These are phyloP conservation scores for Aspidoscelis tigris DNA, from an alignment of 2,113 vertebrate genomes.

Conservation along the genomic window DNA sequence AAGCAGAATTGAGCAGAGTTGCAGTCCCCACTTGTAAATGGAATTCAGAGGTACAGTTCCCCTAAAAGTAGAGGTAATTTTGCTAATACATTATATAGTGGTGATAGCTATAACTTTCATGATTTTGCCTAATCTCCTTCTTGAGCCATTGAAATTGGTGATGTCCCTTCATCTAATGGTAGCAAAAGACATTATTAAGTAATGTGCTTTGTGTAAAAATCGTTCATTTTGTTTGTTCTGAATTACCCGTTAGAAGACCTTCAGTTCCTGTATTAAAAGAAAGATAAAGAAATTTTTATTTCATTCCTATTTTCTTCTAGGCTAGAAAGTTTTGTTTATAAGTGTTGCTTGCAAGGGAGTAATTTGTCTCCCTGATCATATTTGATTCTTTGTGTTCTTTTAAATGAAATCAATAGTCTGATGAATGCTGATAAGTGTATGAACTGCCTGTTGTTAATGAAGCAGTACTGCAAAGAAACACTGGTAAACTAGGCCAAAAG, in stretches of 20 bases:
- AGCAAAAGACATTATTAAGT: too few species aligned
- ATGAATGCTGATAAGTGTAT: background rate
- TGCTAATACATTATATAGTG: background rate
- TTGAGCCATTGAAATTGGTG: background rate
- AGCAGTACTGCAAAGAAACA: background rate
- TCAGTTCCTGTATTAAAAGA: background rate
- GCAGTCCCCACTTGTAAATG: background rate
- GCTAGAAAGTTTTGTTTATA: background rate
- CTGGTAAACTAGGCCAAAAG: background rate
- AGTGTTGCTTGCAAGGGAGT: background rate
- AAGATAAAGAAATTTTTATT: background rate
- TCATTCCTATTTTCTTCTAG: background rate
- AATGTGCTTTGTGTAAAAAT: background rate
- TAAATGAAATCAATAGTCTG: background rate
- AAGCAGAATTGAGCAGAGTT: background rate
- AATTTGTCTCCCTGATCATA: background rate
- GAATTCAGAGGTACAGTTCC: background rate
- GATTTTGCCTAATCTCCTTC: background rate
- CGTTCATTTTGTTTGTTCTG: background rate
- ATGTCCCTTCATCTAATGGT: background rate
- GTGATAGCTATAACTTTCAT: background rate
- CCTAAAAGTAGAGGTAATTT: background rate
- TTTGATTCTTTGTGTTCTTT: background rate
- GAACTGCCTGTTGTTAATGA: background rate
- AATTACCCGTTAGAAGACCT: background rate